Conservation (phyloP, 53 echinoderm and acorn worm genomes). For the Stichopus horrens region DNA sequence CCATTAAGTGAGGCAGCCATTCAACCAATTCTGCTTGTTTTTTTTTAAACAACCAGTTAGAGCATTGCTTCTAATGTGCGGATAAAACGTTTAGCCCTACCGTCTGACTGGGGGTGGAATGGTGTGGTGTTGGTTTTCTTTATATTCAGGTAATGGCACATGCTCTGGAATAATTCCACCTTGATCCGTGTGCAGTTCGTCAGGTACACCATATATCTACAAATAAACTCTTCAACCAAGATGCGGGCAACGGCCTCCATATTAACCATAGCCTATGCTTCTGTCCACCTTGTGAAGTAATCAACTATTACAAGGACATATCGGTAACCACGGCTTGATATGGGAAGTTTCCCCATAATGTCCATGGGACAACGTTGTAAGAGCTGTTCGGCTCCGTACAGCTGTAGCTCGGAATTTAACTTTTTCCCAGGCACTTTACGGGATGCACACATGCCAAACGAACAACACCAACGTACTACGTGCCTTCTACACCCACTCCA, state of each 20-base stretch:
- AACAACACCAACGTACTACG: constrained; percentile 35
- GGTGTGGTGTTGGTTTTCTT: constrained; percentile 49
- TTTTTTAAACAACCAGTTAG: neutral
- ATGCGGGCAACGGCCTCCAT: constrained; percentile 43
- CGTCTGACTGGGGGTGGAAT: constrained; percentile 57
- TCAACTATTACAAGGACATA: constrained; percentile 51
- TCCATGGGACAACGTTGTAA: constrained; percentile 48
- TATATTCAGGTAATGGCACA: constrained; percentile 40
- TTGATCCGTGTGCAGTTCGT: constrained; percentile 31
- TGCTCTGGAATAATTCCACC: constrained; percentile 32
- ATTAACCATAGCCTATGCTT: constrained; percentile 50
- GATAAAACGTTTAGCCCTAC: constrained; percentile 52
- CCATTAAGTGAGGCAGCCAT: constrained; percentile 45
- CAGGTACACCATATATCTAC: constrained; percentile 39
- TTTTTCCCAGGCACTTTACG: constrained; percentile 21
- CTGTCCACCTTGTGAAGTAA: constrained; percentile 65
- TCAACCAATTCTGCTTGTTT: constrained; percentile 54
- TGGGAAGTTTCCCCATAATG: constrained; percentile 39
- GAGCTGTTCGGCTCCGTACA: constrained; percentile 39
- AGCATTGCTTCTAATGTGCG: constrained; percentile 50
- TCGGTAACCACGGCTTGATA: too few species aligned
- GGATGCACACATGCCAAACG: neutral
- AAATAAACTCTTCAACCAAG: constrained; percentile 49
- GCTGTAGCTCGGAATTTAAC: constrained; percentile 36
- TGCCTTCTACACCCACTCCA: constrained; percentile 28